Base-by-base conservation (phyloP, 2,888 invertebrate genomes). In the Polietes domitor region DNA sequence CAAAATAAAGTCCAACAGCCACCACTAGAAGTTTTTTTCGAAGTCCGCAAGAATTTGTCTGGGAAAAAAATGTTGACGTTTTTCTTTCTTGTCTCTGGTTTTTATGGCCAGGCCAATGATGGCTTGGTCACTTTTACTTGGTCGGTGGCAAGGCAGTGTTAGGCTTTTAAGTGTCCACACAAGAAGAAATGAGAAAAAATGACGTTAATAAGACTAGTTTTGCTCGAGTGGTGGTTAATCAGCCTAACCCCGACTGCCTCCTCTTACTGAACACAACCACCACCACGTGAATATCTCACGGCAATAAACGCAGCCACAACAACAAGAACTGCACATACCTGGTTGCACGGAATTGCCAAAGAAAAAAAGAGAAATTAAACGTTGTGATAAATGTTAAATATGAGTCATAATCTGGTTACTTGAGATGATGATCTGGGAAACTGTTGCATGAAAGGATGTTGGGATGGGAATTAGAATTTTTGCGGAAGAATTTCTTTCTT, bases 311-410 rank as follows among this genome's bases (percentile, higher is more conserved):
- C 47, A 28, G 19, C 32, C 21, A 63, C 24, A 12, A 9, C 24
- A 68, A 21, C 43, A 32, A 37, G 26, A 7, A 37, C 47, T 32
- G n/a, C n/a, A n/a, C n/a, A n/a, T n/a, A n/a, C n/a, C n/a, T 32
- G 32, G 47, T 32, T 6, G 19, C 53, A 17, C n/a, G n/a, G n/a
- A n/a, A n/a, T n/a, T n/a, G 32, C 7, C 53, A 53, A 12, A 71
- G 61, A 53, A 68, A 24, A 65, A 80, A 83, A 80, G 77, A 75
- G 83, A 83, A 83, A 83, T 83, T 80, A 80, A 83, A 71, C 50
- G 61, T 43, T 78, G 26, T 78, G 72, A 72, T 78, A 78, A 71
- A 61, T 80, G 74, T 53, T 70, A 68, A 80, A 75, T 75, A 80
- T 80, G 65, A 74, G 50, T 77, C 63, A 63, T 63, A 80, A 68